These are phyloP conservation scores for Chloroceryle inda DNA, from an alignment of 2,797 vertebrate genomes.

Conservation along the genomic window DNA sequence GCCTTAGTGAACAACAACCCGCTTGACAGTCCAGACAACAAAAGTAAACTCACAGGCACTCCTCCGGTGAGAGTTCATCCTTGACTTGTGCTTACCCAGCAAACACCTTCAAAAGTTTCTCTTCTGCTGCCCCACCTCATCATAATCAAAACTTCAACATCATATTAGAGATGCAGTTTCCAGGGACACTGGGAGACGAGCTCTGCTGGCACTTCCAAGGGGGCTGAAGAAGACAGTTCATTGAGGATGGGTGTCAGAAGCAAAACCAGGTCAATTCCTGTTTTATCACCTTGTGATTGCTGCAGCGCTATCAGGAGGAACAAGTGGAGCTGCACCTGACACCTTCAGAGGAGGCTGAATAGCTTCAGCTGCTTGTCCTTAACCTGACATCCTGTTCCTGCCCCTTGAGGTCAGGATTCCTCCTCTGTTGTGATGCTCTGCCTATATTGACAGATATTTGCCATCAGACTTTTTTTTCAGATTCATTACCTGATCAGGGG, in stretches of 20 bases:
- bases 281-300: background rate
- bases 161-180: background rate
- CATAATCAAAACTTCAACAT: background rate
- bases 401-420: background rate
- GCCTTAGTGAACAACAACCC: background rate
- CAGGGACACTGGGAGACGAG: fast-evolving
- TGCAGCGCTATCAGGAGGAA: background rate
- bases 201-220: background rate
- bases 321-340: background rate
- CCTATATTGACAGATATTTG: background rate
- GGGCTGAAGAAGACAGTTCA: background rate
- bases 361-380: conserved; percentile 24
- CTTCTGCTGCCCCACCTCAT: background rate
- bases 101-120: background rate
- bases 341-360: background rate
- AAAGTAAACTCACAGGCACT: background rate
- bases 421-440: background rate
- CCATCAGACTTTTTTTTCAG: background rate
- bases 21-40: background rate
- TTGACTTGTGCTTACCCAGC: background rate
- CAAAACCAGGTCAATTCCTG: background rate
- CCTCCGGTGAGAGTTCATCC: background rate
- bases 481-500: background rate
- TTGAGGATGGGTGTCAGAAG: background rate
- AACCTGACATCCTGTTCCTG: background rate